Conservation (phyloP, 2,888 invertebrate genomes). For the Nesidiocoris tenuis region DNA sequence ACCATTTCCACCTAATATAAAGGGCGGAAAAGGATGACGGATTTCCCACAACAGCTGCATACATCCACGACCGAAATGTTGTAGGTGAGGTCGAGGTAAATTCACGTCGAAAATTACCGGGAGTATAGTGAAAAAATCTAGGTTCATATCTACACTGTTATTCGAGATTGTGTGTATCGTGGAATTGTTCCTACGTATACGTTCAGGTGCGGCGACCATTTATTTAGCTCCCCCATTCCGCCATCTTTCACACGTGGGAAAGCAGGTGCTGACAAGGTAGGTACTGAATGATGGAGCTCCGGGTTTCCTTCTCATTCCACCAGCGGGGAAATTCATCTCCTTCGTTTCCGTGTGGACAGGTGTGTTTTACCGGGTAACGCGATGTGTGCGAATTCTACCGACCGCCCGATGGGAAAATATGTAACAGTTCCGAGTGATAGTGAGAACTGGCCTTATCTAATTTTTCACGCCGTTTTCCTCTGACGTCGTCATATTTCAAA, state of each 20-base stretch:
- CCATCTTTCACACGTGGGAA: constrained; percentile 5
- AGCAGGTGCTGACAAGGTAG: constrained; percentile 9
- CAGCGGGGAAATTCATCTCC: constrained; percentile 3
- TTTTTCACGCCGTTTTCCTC: background rate
- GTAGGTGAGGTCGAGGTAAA: too few relatives aligned
- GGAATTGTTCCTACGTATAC: background rate
- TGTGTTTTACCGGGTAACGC: background rate
- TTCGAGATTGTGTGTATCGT: background rate
- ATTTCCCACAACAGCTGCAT: too few relatives aligned
- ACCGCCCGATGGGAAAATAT: background rate
- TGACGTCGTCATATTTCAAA: background rate
- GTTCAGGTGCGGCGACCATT: constrained; percentile 9
- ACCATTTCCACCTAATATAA: too few relatives aligned
- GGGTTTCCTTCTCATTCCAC: background rate
- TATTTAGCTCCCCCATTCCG: background rate
- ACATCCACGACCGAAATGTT: too few relatives aligned
- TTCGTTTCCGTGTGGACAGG: constrained; percentile 4
- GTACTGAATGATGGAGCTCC: constrained; percentile 11
- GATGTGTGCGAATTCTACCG: background rate
- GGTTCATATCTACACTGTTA: background rate
- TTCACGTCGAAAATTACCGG: background rate
- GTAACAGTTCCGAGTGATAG: background rate
- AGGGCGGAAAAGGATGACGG: too few relatives aligned
- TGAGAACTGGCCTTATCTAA: background rate
- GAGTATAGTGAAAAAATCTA: background rate